These are phyloP conservation scores for Macropus fuliginosus DNA, from an alignment of 2,797 vertebrate genomes.

Conservation along the genomic window DNA sequence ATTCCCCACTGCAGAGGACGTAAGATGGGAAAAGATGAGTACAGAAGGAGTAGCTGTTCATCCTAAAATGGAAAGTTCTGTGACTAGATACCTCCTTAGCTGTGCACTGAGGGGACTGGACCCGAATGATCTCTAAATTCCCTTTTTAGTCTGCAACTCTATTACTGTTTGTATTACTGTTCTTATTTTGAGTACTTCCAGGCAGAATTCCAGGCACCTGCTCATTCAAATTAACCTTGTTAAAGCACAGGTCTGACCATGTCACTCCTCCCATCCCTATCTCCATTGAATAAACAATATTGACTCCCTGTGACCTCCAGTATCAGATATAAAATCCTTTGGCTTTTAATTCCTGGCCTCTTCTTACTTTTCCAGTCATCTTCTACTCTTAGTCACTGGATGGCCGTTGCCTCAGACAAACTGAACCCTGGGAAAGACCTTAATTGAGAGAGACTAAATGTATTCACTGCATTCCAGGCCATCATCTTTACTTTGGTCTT, in stretches of 20 bases:
- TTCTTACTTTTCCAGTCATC: background rate
- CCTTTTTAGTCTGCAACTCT: background rate
- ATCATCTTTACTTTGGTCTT: background rate
- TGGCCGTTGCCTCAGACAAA: background rate
- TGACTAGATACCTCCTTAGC: background rate
- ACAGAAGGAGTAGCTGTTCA: conserved; percentile 19
- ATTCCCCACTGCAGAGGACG: conserved; percentile 52
- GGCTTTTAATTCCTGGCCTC: background rate
- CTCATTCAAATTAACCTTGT: background rate
- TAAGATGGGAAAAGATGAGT: conserved; percentile 60
- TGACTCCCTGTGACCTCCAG: background rate
- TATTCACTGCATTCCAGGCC: background rate
- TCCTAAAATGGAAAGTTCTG: conserved; percentile 41
- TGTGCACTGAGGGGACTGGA: background rate
- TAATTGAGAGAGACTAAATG: background rate
- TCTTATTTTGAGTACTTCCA: background rate
- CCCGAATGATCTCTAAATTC: background rate
- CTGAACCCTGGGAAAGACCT: background rate
- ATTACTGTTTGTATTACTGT: background rate
- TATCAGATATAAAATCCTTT: background rate
- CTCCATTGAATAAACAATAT: background rate
- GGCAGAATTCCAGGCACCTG: background rate
- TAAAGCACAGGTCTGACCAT: background rate
- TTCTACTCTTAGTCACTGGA: background rate
- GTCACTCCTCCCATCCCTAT: background rate